Conservation (phyloP, 2,888 invertebrate genomes). For the Oligia latruncula region DNA sequence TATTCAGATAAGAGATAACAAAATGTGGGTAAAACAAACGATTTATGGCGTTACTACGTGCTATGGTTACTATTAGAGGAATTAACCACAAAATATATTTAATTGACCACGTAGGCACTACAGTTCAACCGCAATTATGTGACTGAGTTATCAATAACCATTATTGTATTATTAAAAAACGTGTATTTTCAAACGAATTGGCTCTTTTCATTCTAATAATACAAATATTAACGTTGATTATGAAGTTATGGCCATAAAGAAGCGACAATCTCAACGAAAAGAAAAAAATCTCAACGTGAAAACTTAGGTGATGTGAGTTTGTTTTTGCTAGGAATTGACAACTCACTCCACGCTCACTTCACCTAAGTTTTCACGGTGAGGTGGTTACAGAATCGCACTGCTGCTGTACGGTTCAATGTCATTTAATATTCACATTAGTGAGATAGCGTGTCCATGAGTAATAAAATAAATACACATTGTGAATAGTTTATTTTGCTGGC, state of each 20-base stretch:
- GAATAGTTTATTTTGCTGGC: constrained; percentile 44
- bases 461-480: constrained; percentile 14
- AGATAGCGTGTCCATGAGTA: constrained; percentile 13
- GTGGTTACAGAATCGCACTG: no score
- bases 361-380: no score
- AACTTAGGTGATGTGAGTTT: no score
- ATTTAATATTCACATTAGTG: constrained; percentile 41
- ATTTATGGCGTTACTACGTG: constrained; percentile 20
- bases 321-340: no score
- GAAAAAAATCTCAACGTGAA: no score
- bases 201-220: not conserved
- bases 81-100: constrained; percentile 37
- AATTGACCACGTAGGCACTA: constrained; percentile 24
- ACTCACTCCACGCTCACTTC: no score
- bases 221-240: constrained; percentile 7
- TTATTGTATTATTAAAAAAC: constrained; percentile 1
- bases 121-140: constrained; percentile 17
- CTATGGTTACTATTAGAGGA: constrained; percentile 10
- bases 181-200: not conserved
- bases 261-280: not conserved
- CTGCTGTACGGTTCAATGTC: constrained; percentile 37
- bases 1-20: constrained; percentile 29
- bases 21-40: constrained; percentile 26
- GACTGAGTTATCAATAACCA: constrained; percentile 23
- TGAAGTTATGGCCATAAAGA: constrained; percentile 14